Evolutionary conservation across 2,888 invertebrate genomes (phyloP), one percentile per base, ranked within the genome.

Genomic region (Apodemia duryi): DNA sequence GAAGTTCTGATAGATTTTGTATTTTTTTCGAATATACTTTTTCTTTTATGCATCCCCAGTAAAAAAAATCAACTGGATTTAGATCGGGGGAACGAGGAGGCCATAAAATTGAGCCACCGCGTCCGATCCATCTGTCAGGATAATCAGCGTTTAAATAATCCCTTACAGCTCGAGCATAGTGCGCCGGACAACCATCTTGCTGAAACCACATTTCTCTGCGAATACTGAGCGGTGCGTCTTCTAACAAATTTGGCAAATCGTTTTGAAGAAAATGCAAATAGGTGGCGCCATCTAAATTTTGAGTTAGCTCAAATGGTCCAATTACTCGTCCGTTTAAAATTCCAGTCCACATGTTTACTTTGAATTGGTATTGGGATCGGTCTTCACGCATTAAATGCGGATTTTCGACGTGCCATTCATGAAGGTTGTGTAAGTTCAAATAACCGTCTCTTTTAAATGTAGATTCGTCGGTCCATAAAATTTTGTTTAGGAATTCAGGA

Each of bases 191-290:
- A n/a, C n/a, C n/a, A n/a, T n/a, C n/a, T n/a, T n/a, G n/a, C n/a
- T 10, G 57, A 43, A n/a, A 41, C 57, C 4, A 46, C 63, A 54
- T 63, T 54, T 54, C 54, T 52, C 35, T 52, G 63, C 4, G 41
- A 32, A 35, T 54, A 63, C 54, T 38, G 11, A 61, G 38, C 32
- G 61, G 61, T n/a, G n/a, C 52, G 35, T 54, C 41, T 63, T 63
- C 41, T n/a, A 63, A 13, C 38, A 63, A 35, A 21, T 35, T 32
- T 13, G 54, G 63, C 13, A 63, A 49, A 52, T 52, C 52, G 35
- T 52, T 38, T 52, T 52, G 63, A 2, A 63, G 43, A 38, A 63
- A 63, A 43, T 63, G n/a, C 41, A 57, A 57, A 57, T 41, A 63
- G 13, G 11, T 63, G 29, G n/a, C 11, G 21, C 28, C 46, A 63